Evolutionary conservation across 2,113 vertebrate species (phyloP), one percentile per base, ranked within the genome.

Genomic region (Gymnogyps californianus): DNA sequence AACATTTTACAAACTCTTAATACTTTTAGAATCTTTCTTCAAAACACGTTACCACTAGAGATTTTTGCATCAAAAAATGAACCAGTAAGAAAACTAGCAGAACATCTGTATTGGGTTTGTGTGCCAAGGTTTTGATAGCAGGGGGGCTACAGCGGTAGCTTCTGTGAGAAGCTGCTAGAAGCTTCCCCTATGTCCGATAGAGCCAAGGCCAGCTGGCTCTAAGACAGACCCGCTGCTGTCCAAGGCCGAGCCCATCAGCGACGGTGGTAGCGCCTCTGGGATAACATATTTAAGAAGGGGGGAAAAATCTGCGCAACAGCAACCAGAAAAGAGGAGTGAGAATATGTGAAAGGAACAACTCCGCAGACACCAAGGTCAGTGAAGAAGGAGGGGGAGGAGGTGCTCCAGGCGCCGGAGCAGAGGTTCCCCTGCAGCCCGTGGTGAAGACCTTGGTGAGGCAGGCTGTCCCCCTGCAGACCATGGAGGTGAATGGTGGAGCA

Each of bases 201-300:
- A 72, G 5, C 17, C 47, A 74, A 20, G 8, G 8, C 6, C 52
- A 86, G 20, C 10, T 9, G 9, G 12, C 46, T 62, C 20, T 13
- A 46, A n/a, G 32, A 36, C 1, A 5, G 26, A 26, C 10, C 7
- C 1, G 2, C 38, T 0, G 0, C 38, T 49, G 22, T 19, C 16
- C 19, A 59, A 76, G 25, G 16, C 11, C 0, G 0, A 70, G 44
- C 4, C 51, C 31, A 15, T 1, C 13, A 26, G 22, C 8, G 8
- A 20, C 3, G 3, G 8, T 1, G 28, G 16, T 16, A 32, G 19
- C 2, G 8, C 26, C 11, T 76, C n/a, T 70, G 42, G 32, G 65
- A 8, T 26, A 28, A 28, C 7, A 9, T 11, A 58, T 16, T 58
- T 38, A 58, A 61, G n/a, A 70, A 83, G 42, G 6, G n/a, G n/a